Percentiles rank a stretch among this genome's conserved stretches.
Conservation (phyloP, 2,797 vertebrate genomes). For the Malacoraja senta region DNA sequence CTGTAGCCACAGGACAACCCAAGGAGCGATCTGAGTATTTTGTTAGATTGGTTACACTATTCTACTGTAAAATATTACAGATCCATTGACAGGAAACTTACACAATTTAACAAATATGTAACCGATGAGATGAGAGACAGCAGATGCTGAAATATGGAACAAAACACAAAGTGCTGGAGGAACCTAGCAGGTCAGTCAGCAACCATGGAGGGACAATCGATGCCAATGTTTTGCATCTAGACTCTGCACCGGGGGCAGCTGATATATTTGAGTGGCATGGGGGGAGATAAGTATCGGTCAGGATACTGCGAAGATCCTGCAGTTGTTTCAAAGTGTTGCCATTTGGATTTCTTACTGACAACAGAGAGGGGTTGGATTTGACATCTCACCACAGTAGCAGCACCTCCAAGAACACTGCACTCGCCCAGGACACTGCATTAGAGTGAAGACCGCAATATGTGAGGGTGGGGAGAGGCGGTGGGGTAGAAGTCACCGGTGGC, state of each 20-base stretch:
- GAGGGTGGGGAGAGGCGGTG: neutral
- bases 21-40: neutral
- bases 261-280: neutral
- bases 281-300: neutral
- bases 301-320: neutral
- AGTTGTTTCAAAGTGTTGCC: neutral
- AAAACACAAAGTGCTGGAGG: no score
- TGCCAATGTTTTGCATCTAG: no score
- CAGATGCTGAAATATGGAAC: no score
- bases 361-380: neutral
- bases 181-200: no score
- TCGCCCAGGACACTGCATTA: neutral
- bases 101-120: neutral
- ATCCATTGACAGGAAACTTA: neutral
- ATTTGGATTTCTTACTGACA: neutral
- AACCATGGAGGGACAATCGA: no score
- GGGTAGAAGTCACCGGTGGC: neutral
- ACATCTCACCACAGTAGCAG: neutral
- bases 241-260: neutral
- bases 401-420: neutral
- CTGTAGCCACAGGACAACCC: no score
- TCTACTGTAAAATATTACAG: neutral
- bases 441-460: no score
- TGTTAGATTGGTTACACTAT: neutral
- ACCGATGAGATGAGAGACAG: no score